phyloP scores from a whole-genome alignment of 2,888 invertebrate species.

The Nephrotoma appendiculata region DNA sequence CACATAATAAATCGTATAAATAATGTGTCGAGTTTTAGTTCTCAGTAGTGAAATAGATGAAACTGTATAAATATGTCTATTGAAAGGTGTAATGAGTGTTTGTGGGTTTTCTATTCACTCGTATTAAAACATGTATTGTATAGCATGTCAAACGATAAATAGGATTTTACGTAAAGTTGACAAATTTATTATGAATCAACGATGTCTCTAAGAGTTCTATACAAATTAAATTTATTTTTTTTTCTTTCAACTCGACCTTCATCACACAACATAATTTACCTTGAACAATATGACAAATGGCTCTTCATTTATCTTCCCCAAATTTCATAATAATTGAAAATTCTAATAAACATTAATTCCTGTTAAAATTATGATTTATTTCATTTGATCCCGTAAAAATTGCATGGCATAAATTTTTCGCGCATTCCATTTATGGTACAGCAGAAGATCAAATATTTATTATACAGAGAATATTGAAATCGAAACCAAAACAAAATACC shows the following conservation, averaged over 20 bases:
- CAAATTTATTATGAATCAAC: background rate
- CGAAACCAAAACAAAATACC: background rate
- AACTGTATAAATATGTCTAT: background rate
- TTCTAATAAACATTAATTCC: background rate
- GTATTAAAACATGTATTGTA: background rate
- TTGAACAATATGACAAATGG: background rate
- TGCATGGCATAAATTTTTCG: background rate
- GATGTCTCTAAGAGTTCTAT: background rate
- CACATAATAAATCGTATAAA: background rate
- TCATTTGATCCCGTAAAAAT: background rate
- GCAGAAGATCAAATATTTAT: background rate
- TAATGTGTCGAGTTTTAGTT: background rate
- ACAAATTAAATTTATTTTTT: background rate
- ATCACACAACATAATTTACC: background rate
- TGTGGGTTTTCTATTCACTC: background rate
- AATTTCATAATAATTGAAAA: background rate
- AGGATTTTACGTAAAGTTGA: background rate
- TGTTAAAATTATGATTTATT: background rate
- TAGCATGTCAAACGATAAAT: background rate
- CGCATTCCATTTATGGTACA: background rate
- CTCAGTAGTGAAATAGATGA: background rate
- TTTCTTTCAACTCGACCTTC: background rate
- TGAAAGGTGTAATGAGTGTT: background rate
- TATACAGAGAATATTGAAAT: background rate
- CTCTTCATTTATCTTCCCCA: background rate